These are phyloP conservation scores for Xylophagus ater DNA, from an alignment of 2,888 invertebrate species.

Conservation along the genomic window DNA sequence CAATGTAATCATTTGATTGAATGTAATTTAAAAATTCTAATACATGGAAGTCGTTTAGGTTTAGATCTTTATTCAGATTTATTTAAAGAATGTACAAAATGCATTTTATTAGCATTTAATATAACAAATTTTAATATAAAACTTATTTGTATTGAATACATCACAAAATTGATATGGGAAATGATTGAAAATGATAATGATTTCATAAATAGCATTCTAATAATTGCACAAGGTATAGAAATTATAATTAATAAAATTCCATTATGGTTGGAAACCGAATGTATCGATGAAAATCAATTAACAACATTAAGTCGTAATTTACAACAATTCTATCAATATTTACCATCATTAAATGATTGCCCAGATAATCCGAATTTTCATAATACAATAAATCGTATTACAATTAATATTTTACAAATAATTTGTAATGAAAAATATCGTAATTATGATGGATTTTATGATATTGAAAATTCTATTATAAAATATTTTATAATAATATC, in stretches of 20 bases:
- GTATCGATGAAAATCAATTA: constrained; percentile 16
- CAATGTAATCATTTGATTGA: constrained; percentile 17
- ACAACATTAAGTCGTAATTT: background rate
- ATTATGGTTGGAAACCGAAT: constrained; percentile 24
- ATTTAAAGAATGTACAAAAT: constrained; percentile 22
- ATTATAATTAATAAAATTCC: constrained; percentile 24
- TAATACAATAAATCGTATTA: background rate
- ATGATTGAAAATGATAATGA: constrained; percentile 14
- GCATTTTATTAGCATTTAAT: constrained; percentile 23
- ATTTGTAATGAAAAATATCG: too few species aligned
- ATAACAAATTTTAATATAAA: constrained; percentile 27
- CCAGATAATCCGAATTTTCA: background rate
- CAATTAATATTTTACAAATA: background rate
- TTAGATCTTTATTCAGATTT: constrained; percentile 22
- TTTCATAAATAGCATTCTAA: constrained; percentile 18
- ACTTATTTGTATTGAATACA: constrained; percentile 24
- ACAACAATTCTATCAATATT: background rate
- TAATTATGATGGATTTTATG: background rate
- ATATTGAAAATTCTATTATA: background rate
- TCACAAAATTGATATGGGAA: constrained; percentile 20
- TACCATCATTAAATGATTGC: background rate
- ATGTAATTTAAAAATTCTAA: constrained; percentile 23
- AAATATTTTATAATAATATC: background rate
- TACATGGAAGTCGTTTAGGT: constrained; percentile 24
- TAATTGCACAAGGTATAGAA: constrained; percentile 21